phyloP scores from a whole-genome alignment of 2,113 vertebrate genomes.

The Ornithorhynchus anatinus region DNA sequence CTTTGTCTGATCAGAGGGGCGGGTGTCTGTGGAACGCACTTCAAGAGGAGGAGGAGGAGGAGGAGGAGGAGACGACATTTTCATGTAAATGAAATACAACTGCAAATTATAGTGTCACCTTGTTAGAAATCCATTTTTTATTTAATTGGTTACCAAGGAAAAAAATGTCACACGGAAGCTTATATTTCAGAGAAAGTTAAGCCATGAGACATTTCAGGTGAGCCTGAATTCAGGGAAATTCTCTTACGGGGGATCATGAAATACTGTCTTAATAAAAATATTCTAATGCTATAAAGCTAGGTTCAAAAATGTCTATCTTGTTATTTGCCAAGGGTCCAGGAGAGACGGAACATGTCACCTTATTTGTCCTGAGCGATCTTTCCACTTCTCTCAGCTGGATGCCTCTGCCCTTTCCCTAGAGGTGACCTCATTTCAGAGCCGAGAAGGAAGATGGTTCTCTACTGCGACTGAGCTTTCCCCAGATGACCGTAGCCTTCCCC shows the following conservation, averaged over 20 bases:
- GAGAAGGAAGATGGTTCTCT: conserved; percentile 6
- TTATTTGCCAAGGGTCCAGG: conserved; percentile 21
- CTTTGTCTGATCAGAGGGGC: conserved; percentile 48
- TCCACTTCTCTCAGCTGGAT: not conserved
- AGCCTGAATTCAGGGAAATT: conserved; percentile 41
- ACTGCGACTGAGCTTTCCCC: conserved; percentile 7
- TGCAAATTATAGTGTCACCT: conserved; percentile 68
- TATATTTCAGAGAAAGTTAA: conserved; percentile 54
- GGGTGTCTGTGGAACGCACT: conserved; percentile 59
- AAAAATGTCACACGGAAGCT: conserved; percentile 53
- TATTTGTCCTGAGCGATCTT: conserved; percentile 18
- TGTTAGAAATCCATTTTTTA: conserved; percentile 61
- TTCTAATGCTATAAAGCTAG: conserved; percentile 38
- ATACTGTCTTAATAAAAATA: conserved; percentile 55
- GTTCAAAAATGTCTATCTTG: conserved; percentile 36
- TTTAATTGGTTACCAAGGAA: conserved; percentile 62
- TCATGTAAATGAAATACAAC: conserved; percentile 67
- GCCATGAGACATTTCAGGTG: conserved; percentile 37
- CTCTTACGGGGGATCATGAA: conserved; percentile 26
- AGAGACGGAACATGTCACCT: conserved; percentile 34
- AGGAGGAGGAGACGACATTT: conserved; percentile 65
- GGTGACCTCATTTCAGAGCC: conserved; percentile 4
- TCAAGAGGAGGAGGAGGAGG: conserved; percentile 55
- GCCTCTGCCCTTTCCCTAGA: conserved; percentile 1
- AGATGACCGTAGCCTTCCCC: not conserved